Base-by-base conservation (phyloP, 2,797 vertebrate species). In the Mormyrops attenuatus region DNA sequence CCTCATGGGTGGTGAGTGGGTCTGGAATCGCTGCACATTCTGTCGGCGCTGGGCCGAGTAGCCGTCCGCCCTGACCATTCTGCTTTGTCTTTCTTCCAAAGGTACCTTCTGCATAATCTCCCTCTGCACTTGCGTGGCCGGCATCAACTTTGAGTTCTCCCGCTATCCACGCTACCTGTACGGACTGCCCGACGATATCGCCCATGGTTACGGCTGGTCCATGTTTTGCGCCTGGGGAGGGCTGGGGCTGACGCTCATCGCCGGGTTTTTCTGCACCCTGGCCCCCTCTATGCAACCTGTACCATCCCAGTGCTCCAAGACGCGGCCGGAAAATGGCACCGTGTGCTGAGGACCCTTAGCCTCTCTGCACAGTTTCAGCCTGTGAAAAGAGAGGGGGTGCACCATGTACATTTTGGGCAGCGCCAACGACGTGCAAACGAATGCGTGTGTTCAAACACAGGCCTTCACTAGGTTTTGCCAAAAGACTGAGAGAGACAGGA, bases 21-120 rank as follows among this genome's bases (percentile, higher is more conserved):
- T 85, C 22, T 0, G 44, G 44, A 52, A 52, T 52, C 22, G 3
- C 44, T 20, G 44, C 22, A 5, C 41, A 17, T 52, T 85, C 84
- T 9, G 47, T 3, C 1, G 1, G 3, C 84, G 6, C 84, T 1
- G 1, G 8, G n/a, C 84, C 0, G 44, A 15, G 4, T 22, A 5
- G 49, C 84, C 1, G 11, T 26, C 84, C 9, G 11, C 38, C 73
- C 41, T 47, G 8, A n/a, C 84, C 84, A 2, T 26, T 30, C n/a
- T 52, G 22, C n/a, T 22, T 4, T 50, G 11, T 50, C 22, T 85
- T 88, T 88, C 11, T 0, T 8, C 91, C 15, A 52, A 90, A 96
- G 97, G 97, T 92, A 97, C 97, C 90, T 97, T 97, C 95, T 97
- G 97, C 95, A 97, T 97, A 94, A 97, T 97, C 91, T 97, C 97